Evolutionary conservation across 2,888 invertebrate species (phyloP).

Genomic region (Latheticus oryzae): DNA sequence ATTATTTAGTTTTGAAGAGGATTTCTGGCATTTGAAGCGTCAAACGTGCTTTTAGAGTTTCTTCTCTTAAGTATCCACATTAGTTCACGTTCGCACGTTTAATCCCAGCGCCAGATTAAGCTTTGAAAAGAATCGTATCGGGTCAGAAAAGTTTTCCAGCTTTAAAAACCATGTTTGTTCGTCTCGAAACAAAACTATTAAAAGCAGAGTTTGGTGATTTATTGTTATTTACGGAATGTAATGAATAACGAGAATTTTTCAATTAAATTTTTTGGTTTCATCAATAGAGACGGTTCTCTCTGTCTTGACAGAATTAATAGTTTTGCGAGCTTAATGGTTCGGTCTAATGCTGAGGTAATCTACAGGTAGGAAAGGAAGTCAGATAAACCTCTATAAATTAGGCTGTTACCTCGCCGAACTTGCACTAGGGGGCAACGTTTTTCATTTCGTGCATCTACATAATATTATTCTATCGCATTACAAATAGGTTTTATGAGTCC

Average conservation of each 20-base stretch:
- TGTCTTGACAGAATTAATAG: slow-evolving; percentile 27
- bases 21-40: slow-evolving; percentile 53
- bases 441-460: slow-evolving; percentile 59
- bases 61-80: slow-evolving; percentile 45
- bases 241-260: slow-evolving; percentile 16
- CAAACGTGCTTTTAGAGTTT: slow-evolving; percentile 53
- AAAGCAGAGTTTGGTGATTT: slow-evolving; percentile 23
- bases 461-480: slow-evolving; percentile 53
- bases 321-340: slow-evolving; percentile 42
- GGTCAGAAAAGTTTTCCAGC: slow-evolving; percentile 32
- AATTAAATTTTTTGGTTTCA: slow-evolving; percentile 31
- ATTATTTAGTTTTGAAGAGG: slow-evolving; percentile 55
- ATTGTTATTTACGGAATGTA: slow-evolving; percentile 27
- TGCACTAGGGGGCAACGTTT: slow-evolving; percentile 57
- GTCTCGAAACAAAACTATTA: slow-evolving; percentile 30
- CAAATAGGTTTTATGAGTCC: slow-evolving; percentile 55
- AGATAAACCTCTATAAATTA: slow-evolving; percentile 58
- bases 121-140: slow-evolving; percentile 33
- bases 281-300: slow-evolving; percentile 5
- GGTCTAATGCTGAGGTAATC: slow-evolving; percentile 43
- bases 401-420: slow-evolving; percentile 48
- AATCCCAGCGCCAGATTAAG: slow-evolving; percentile 33
- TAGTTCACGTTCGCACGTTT: slow-evolving; percentile 43
- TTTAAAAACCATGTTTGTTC: slow-evolving; percentile 37
- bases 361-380: slow-evolving; percentile 55